Evolutionary conservation across 1,140 invertebrate genomes (phyloP).

Genomic region (Drosophila littoralis): DNA sequence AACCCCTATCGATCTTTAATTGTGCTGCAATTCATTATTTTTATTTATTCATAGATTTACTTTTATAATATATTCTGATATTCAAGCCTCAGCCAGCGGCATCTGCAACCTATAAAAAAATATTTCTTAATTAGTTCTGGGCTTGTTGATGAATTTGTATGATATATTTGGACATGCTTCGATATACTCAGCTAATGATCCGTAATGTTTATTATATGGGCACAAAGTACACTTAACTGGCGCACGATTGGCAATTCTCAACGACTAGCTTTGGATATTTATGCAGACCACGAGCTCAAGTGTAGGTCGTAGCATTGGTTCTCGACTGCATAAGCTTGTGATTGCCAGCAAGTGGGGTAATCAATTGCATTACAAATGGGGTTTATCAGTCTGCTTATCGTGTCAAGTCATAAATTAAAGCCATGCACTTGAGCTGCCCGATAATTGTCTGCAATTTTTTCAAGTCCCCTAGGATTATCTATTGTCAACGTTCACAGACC

Average conservation of each 20-base stretch:
- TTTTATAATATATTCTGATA: neutral
- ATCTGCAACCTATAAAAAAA: neutral
- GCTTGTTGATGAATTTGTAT: neutral
- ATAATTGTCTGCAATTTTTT: constrained; percentile 9
- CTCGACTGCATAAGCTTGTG: neutral
- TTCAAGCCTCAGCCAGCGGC: neutral
- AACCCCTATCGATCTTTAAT: neutral
- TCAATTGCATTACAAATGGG: neutral
- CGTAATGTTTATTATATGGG: too few relatives aligned
- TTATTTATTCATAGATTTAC: too few relatives aligned
- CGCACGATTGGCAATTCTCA: constrained; percentile 1
- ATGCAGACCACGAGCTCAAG: constrained; percentile 4
- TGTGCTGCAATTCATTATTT: too few relatives aligned
- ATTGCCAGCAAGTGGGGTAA: neutral
- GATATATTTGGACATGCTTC: neutral
- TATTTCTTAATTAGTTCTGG: neutral
- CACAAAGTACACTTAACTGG: neutral
- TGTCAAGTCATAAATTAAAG: neutral
- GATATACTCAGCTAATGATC: neutral
- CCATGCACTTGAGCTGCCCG: constrained; percentile 5
- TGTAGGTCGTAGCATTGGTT: neutral
- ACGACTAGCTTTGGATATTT: neutral
- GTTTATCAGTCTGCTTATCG: constrained; percentile 3
- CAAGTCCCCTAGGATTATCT: neutral
- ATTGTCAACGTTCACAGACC: constrained; percentile 27